These are phyloP conservation scores for Tricholaema leucomelas DNA, from an alignment of 2,113 vertebrate species.

Conservation along the genomic window DNA sequence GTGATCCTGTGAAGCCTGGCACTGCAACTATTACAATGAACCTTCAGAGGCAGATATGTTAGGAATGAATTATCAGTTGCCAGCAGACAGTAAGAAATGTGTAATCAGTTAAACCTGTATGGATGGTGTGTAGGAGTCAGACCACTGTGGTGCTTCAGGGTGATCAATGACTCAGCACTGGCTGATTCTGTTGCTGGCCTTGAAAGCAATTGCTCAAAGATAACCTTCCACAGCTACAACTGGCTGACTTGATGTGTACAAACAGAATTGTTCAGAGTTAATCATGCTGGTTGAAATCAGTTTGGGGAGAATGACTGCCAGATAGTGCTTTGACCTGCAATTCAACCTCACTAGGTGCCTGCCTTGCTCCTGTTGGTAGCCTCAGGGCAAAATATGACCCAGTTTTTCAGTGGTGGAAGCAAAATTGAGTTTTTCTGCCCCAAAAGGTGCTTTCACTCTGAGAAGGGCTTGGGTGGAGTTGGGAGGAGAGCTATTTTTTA, in stretches of 20 bases:
- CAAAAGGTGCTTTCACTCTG: neutral
- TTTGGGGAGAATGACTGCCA: neutral
- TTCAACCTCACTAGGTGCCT: neutral
- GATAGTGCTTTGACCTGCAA: neutral
- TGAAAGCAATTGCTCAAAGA: neutral
- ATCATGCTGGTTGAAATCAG: neutral
- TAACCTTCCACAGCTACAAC: neutral
- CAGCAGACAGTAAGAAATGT: neutral
- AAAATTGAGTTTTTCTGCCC: neutral
- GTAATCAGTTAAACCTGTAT: neutral
- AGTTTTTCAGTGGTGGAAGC: neutral
- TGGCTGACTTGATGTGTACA: neutral
- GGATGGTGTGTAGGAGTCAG: neutral
- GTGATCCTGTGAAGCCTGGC: no score
- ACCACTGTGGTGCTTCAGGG: neutral
- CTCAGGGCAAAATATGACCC: neutral
- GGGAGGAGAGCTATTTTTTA: neutral
- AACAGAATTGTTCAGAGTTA: neutral
- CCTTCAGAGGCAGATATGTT: neutral
- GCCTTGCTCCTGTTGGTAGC: fast-evolving
- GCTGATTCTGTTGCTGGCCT: neutral
- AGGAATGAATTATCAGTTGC: neutral
- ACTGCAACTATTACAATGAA: neutral
- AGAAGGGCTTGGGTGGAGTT: neutral
- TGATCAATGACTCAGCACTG: neutral